Conservation (phyloP, 2,113 vertebrate species). For the Gobius niger region DNA sequence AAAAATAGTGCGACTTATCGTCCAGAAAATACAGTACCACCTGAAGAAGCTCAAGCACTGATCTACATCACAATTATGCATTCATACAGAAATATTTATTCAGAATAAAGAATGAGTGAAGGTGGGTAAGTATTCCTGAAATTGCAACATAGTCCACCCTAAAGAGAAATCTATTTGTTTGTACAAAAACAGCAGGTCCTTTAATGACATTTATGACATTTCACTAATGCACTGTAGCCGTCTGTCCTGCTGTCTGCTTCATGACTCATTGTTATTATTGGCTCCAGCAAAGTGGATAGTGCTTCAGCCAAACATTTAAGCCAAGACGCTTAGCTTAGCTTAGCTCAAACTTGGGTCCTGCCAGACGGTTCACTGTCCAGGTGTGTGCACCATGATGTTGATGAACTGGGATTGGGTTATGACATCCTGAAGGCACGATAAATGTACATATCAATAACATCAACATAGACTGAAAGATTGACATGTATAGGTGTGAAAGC, state of each 20-base stretch:
- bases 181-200: neutral
- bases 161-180: neutral
- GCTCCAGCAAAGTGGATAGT: neutral
- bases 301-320: too few relatives aligned
- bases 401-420: too few relatives aligned
- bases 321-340: neutral
- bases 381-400: neutral
- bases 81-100: too few relatives aligned
- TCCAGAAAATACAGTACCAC: too few relatives aligned
- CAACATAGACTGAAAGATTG: neutral
- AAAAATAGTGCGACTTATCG: too few relatives aligned
- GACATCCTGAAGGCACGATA: too few relatives aligned
- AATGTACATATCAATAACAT: too few relatives aligned
- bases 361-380: neutral
- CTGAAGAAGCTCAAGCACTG: too few relatives aligned
- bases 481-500: slow-evolving; percentile 7
- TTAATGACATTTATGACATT: neutral
- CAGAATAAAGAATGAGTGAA: too few relatives aligned
- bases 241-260: neutral
- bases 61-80: too few relatives aligned
- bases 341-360: neutral
- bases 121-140: too few relatives aligned
- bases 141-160: too few relatives aligned
- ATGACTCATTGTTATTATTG: neutral
- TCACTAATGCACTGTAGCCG: neutral